Conservation (phyloP, 2,888 invertebrate genomes). For the Pristionchus entomophagus region DNA sequence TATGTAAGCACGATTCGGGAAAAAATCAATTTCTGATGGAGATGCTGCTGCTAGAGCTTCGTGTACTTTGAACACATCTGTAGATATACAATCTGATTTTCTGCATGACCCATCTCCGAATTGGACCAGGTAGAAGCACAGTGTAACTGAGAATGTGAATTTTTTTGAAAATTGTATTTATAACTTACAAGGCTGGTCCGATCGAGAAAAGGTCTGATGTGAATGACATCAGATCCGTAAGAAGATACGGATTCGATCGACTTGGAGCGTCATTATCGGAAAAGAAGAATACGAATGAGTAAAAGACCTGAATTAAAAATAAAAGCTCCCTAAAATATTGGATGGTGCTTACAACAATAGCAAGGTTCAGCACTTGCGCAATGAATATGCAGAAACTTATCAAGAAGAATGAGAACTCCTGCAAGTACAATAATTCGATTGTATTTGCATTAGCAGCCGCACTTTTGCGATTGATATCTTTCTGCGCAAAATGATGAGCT, state of each 20-base stretch:
- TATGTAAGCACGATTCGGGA: no score
- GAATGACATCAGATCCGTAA: background rate
- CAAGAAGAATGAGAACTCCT: slow-evolving; percentile 14
- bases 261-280: background rate
- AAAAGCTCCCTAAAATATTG: no score
- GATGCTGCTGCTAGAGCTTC: no score
- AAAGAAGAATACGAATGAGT: no score
- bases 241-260: background rate
- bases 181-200: slow-evolving; percentile 6
- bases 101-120: background rate
- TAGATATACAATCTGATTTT: no score
- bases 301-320: background rate
- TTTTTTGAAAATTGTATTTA: background rate
- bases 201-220: background rate
- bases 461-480: no score
- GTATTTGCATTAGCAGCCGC: no score
- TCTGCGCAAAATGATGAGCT: no score
- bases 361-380: background rate
- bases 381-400: slow-evolving; percentile 8
- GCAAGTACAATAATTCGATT: background rate
- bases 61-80: no score
- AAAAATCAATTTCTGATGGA: no score
- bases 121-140: background rate
- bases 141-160: background rate
- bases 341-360: background rate